These are phyloP conservation scores for Marasmarcha lunaedactyla DNA, from an alignment of 2,888 invertebrate genomes.

Conservation along the genomic window DNA sequence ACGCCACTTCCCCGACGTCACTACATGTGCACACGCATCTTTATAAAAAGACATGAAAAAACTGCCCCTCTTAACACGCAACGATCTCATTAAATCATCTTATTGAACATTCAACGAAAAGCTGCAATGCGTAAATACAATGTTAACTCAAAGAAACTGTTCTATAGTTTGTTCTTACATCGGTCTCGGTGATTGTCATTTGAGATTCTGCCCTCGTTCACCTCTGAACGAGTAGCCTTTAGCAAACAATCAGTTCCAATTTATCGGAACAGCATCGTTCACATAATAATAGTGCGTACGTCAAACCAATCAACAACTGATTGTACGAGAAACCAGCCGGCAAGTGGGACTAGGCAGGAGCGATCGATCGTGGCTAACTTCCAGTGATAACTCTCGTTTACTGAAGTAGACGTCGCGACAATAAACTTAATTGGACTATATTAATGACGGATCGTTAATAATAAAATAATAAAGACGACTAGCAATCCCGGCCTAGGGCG, in stretches of 20 bases:
- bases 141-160: too few relatives aligned
- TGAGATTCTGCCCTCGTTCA: neutral
- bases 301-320: conserved; percentile 65
- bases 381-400: conserved; percentile 47
- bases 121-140: too few relatives aligned
- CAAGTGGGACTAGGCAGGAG: conserved; percentile 58
- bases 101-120: too few relatives aligned
- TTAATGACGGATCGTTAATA: conserved; percentile 57
- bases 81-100: too few relatives aligned
- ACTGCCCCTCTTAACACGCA: too few relatives aligned
- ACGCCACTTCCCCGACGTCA: conserved; percentile 43
- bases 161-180: neutral
- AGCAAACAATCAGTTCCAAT: conserved; percentile 57
- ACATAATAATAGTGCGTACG: conserved; percentile 53
- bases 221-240: conserved; percentile 25
- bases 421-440: conserved; percentile 62
- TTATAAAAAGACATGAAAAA: conserved; percentile 21
- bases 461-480: conserved; percentile 57
- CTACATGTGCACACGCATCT: conserved; percentile 49
- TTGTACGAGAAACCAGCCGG: conserved; percentile 67
- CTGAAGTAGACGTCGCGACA: conserved; percentile 54
- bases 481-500: conserved; percentile 28
- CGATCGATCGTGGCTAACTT: conserved; percentile 29
- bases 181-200: neutral
- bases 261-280: conserved; percentile 36